Conservation (phyloP, 2,888 invertebrate genomes). For the Nesidiocoris tenuis region DNA sequence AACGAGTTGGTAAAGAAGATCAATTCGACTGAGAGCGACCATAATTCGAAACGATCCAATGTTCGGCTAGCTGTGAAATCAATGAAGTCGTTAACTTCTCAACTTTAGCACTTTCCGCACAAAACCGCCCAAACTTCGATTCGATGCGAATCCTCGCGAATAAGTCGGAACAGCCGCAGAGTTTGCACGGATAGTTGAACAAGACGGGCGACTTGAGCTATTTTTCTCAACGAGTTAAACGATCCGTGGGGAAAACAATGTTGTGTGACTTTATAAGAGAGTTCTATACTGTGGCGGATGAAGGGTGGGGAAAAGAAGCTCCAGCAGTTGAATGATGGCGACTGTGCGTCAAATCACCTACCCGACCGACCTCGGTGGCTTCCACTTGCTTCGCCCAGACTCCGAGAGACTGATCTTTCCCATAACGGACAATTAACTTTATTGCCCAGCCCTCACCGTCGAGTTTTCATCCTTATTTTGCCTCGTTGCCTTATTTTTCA, state of each 20-base stretch:
- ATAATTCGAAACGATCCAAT: background rate
- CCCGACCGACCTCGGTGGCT: background rate
- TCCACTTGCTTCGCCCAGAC: background rate
- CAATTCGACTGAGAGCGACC: background rate
- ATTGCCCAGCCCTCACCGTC: constrained; percentile 16
- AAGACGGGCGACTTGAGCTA: constrained; percentile 25
- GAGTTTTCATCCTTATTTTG: background rate
- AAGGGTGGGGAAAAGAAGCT: background rate
- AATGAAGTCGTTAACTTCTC: constrained; percentile 24
- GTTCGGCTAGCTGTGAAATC: background rate
- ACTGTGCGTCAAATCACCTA: constrained; percentile 38
- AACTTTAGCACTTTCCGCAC: constrained; percentile 17
- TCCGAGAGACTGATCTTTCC: constrained; percentile 18
- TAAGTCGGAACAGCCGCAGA: constrained; percentile 12
- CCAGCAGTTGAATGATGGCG: constrained; percentile 38
- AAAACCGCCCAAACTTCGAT: background rate
- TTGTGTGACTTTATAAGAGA: constrained; percentile 41
- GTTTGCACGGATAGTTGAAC: constrained; percentile 39
- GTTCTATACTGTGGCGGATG: background rate
- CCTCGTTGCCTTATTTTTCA: background rate
- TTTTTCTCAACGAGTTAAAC: constrained; percentile 34
- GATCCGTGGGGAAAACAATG: constrained; percentile 41
- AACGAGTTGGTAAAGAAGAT: background rate
- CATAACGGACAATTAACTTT: constrained; percentile 43
- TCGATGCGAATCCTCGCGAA: constrained; percentile 5